Conservation (phyloP, 2,113 vertebrate genomes). For the Danionella cerebrum region DNA sequence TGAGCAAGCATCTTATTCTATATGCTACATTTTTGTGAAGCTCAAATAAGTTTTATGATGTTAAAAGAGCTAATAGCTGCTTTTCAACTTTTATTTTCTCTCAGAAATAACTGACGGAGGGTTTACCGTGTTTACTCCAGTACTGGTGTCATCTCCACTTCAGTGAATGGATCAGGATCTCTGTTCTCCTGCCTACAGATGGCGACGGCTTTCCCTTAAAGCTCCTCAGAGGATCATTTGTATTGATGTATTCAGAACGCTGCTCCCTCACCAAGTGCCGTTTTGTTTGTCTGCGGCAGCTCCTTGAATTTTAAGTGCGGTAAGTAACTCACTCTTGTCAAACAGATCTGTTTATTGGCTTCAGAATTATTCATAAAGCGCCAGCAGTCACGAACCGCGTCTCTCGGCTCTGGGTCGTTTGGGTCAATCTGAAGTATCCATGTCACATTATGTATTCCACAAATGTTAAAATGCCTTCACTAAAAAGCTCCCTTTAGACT, state of each 20-base stretch:
- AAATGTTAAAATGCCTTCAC: constrained; percentile 15
- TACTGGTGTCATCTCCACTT: background rate
- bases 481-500: background rate
- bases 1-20: too few relatives aligned
- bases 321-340: constrained; percentile 33
- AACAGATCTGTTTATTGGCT: constrained; percentile 30
- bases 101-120: background rate
- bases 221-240: constrained; percentile 33
- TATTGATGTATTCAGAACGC: constrained; percentile 35
- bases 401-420: constrained; percentile 28
- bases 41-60: too few relatives aligned
- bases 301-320: constrained; percentile 33
- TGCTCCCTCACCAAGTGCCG: constrained; percentile 19
- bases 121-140: background rate
- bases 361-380: constrained; percentile 34
- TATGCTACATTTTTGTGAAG: too few relatives aligned
- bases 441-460: constrained; percentile 28
- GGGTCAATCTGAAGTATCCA: constrained; percentile 26
- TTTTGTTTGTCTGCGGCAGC: constrained; percentile 2
- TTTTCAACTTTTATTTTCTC: background rate
- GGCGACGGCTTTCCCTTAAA: constrained; percentile 23
- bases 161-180: background rate
- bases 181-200: constrained; percentile 4
- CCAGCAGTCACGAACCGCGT: constrained; percentile 14
- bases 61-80: background rate